Evolutionary conservation across 2,113 vertebrate species (phyloP).

Genomic region (Callorhinus ursinus): DNA sequence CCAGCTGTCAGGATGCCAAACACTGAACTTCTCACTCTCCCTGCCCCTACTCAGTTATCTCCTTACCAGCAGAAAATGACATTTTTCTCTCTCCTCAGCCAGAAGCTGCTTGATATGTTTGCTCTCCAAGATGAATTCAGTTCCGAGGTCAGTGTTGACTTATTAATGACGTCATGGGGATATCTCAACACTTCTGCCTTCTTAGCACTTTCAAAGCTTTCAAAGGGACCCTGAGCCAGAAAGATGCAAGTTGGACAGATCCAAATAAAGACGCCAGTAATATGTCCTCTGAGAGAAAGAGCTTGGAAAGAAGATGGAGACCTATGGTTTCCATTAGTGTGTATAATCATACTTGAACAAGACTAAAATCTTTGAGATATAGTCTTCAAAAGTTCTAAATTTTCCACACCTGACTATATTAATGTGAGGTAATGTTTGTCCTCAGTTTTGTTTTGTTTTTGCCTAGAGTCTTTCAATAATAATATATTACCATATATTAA

Average conservation of each 20-base stretch:
- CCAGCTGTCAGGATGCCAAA: conserved; percentile 57
- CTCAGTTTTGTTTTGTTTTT: background rate
- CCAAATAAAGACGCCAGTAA: background rate
- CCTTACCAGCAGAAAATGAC: background rate
- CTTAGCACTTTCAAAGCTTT: conserved; percentile 6
- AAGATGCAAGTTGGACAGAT: background rate
- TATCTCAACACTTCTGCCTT: conserved; percentile 10
- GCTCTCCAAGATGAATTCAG: background rate
- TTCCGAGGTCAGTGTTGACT: conserved; percentile 32
- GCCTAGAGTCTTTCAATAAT: background rate
- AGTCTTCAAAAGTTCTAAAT: background rate
- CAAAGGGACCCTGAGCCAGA: background rate
- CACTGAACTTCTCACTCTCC: background rate
- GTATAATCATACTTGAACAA: background rate
- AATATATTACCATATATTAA: background rate
- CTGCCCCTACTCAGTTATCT: background rate
- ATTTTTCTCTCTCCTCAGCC: conserved; percentile 22
- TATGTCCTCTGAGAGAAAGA: conserved; percentile 27
- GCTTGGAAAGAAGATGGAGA: background rate
- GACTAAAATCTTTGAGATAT: background rate
- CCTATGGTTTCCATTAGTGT: background rate
- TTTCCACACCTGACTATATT: background rate
- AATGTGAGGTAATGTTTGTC: conserved; percentile 13
- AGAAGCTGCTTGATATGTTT: background rate
- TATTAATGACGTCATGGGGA: conserved; percentile 49